phyloP scores from a whole-genome alignment of 2,797 vertebrate genomes.

The Pseudochirops corinnae region DNA sequence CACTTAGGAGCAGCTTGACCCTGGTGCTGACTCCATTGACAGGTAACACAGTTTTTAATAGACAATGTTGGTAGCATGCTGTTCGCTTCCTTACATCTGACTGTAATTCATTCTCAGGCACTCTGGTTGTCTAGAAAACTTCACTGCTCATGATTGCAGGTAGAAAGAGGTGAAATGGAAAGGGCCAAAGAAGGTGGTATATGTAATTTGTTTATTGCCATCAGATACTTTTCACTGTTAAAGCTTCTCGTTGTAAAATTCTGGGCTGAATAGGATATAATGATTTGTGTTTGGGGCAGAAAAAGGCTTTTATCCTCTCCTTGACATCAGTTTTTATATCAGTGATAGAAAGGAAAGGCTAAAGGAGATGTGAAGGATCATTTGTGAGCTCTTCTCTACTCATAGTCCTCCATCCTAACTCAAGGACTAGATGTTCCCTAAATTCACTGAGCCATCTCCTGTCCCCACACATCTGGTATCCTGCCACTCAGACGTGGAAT shows the following conservation, averaged over 20 bases:
- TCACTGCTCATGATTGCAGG: constrained; percentile 39
- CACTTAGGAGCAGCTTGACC: constrained; percentile 14
- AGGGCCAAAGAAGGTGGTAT: background rate
- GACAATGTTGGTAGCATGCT: constrained; percentile 41
- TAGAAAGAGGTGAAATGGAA: constrained; percentile 47
- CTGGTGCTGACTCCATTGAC: constrained; percentile 22
- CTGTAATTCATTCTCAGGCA: constrained; percentile 55
- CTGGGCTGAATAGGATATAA: background rate
- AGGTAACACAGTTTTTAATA: constrained; percentile 56
- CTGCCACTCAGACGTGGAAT: background rate
- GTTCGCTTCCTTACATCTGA: constrained; percentile 40
- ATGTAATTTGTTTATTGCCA: constrained; percentile 18
- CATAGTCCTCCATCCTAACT: background rate
- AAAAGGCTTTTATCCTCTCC: background rate
- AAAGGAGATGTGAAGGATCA: background rate
- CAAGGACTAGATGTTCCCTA: background rate
- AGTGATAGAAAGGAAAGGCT: background rate
- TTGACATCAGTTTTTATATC: constrained; percentile 22
- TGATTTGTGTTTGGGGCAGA: background rate
- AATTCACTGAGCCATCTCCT: background rate
- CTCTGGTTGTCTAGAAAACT: constrained; percentile 25
- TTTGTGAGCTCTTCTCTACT: constrained; percentile 24
- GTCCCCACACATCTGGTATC: background rate
- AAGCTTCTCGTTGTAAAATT: background rate
- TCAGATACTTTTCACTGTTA: background rate